phyloP scores from a whole-genome alignment of 2,797 vertebrate genomes.

The Sphenopsis melanotis region DNA sequence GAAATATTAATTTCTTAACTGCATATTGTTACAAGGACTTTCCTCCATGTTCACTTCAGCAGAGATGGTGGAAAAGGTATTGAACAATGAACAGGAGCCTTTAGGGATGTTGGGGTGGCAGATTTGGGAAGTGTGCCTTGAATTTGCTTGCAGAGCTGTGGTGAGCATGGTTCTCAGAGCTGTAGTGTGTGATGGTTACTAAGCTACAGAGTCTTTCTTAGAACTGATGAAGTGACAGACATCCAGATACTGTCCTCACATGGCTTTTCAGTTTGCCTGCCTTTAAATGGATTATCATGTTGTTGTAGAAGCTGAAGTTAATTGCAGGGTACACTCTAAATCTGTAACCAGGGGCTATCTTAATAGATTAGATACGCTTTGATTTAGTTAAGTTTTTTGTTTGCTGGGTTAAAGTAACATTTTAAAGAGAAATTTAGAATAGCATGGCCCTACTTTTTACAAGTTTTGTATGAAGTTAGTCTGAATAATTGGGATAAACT shows the following conservation, averaged over 20 bases:
- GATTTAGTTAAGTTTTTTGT: background rate
- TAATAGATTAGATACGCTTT: background rate
- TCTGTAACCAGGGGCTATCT: background rate
- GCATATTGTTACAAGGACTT: background rate
- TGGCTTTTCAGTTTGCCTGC: constrained; percentile 12
- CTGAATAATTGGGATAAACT: background rate
- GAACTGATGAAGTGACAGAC: constrained; percentile 22
- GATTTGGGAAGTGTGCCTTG: background rate
- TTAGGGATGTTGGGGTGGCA: background rate
- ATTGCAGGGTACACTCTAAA: background rate
- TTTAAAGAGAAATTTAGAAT: background rate
- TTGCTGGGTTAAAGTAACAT: background rate
- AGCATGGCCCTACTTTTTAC: background rate
- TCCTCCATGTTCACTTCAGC: background rate
- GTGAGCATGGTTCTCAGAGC: background rate
- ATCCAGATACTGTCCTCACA: constrained; percentile 40
- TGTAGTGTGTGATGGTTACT: constrained; percentile 15
- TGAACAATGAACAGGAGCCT: background rate
- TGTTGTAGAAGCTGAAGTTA: background rate
- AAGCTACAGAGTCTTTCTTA: constrained; percentile 24
- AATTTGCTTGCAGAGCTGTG: background rate
- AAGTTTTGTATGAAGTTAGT: background rate
- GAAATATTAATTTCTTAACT: background rate
- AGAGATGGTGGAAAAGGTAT: background rate
- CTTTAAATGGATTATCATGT: constrained; percentile 12